Evolutionary conservation across 2,113 vertebrate genomes (phyloP).

Genomic region (Carettochelys insculpta): DNA sequence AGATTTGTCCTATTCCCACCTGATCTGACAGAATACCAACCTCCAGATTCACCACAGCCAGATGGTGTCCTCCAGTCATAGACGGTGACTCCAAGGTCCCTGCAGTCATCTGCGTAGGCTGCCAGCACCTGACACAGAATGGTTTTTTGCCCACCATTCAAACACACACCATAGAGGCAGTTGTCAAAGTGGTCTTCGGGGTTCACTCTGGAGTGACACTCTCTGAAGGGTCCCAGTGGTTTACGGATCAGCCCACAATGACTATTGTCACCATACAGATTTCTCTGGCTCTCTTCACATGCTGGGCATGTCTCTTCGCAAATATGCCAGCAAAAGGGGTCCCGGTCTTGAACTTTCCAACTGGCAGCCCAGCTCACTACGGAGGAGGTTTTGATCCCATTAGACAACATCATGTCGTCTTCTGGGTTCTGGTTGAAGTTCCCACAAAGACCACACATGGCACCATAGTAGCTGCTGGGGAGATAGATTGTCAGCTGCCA

Average conservation of each 20-base stretch:
- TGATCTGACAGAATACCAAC: background rate
- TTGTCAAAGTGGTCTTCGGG: conserved; percentile 56
- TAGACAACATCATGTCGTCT: conserved; percentile 67
- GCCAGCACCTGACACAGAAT: conserved; percentile 71
- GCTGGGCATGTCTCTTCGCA: conserved; percentile 68
- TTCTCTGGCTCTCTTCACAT: conserved; percentile 45
- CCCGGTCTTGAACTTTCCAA: conserved; percentile 72
- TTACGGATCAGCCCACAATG: conserved; percentile 72
- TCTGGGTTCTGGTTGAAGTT: conserved; percentile 70
- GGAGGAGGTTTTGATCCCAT: conserved; percentile 28
- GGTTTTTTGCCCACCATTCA: conserved; percentile 52
- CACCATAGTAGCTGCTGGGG: conserved; percentile 72
- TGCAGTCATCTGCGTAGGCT: conserved; percentile 67
- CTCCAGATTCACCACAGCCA: conserved; percentile 71
- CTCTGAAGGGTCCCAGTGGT: conserved; percentile 47
- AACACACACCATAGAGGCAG: conserved; percentile 78
- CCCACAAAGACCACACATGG: conserved; percentile 77
- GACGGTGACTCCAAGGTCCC: conserved; percentile 52
- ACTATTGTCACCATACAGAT: conserved; percentile 23
- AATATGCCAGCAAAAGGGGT: conserved; percentile 76
- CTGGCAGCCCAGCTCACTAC: conserved; percentile 68
- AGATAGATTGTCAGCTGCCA: conserved; percentile 62
- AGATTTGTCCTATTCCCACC: background rate
- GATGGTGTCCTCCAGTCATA: conserved; percentile 72
- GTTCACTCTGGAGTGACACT: conserved; percentile 60